phyloP scores from a whole-genome alignment of 1,140 invertebrate genomes.

The Delia radicum region DNA sequence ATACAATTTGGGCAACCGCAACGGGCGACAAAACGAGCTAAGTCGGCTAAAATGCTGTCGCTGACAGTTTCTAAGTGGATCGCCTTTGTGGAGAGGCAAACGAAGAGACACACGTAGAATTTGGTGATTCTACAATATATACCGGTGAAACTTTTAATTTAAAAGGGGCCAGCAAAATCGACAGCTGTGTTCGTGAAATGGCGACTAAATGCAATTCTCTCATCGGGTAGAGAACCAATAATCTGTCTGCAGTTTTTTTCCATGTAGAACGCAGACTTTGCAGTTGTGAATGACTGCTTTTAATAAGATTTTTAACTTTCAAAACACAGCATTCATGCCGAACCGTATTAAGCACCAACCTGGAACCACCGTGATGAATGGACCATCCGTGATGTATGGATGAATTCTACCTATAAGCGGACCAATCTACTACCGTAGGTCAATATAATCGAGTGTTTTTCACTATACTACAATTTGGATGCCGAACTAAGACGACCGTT shows the following conservation, averaged over 20 bases:
- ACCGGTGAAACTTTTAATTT: constrained; percentile 17
- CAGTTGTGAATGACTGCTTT: not conserved
- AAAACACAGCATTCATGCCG: constrained; percentile 24
- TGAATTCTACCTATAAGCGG: constrained; percentile 39
- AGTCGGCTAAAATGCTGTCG: constrained; percentile 39
- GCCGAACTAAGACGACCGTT: too few relatives aligned
- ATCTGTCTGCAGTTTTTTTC: not conserved
- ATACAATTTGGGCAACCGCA: constrained; percentile 31
- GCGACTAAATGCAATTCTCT: not conserved
- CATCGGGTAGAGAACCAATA: constrained; percentile 19
- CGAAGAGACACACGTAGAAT: constrained; percentile 38
- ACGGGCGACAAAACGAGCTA: constrained; percentile 46
- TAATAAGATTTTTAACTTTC: not conserved
- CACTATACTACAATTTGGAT: too few relatives aligned
- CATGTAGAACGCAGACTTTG: not conserved
- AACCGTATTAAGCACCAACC: not conserved
- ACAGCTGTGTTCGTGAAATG: constrained; percentile 41
- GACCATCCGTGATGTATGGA: not conserved
- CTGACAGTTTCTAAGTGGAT: constrained; percentile 45
- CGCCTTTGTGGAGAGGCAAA: constrained; percentile 44
- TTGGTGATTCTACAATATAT: too few relatives aligned
- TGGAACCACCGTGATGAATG: constrained; percentile 9
- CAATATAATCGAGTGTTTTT: too few relatives aligned
- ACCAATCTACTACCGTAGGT: not conserved
- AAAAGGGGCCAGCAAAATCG: constrained; percentile 50